Evolutionary conservation across 2,888 invertebrate genomes (phyloP).

Genomic region (Azorinus chamasolen): DNA sequence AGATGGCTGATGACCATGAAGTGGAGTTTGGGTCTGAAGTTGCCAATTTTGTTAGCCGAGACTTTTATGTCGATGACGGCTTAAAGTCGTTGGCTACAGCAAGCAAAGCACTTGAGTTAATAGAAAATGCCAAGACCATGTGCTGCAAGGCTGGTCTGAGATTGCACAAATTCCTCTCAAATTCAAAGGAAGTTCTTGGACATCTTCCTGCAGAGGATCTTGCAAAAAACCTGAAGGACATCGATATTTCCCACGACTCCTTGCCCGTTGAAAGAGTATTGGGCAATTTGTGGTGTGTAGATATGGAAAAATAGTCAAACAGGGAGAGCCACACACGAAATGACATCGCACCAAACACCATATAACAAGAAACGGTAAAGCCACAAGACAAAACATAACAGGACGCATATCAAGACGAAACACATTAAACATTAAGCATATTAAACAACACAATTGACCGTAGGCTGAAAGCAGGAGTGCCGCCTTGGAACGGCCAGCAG

Average conservation of each 20-base stretch:
- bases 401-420: too few relatives aligned
- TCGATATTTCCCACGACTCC: conserved; percentile 14
- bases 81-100: conserved; percentile 13
- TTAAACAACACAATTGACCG: too few relatives aligned
- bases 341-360: too few relatives aligned
- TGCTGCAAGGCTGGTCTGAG: conserved; percentile 20
- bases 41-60: conserved; percentile 15
- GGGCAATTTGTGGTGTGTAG: conserved; percentile 51
- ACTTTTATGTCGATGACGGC: conserved; percentile 54
- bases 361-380: too few relatives aligned
- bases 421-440: too few relatives aligned
- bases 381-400: too few relatives aligned
- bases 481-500: too few relatives aligned
- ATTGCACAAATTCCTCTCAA: conserved; percentile 28
- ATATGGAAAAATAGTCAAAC: too few relatives aligned
- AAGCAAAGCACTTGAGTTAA: background rate
- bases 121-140: background rate
- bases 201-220: background rate
- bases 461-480: too few relatives aligned
- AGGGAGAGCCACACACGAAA: too few relatives aligned
- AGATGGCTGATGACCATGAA: conserved; percentile 24
- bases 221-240: conserved; percentile 1
- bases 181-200: conserved; percentile 41
- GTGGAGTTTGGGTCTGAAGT: conserved; percentile 16
- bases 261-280: conserved; percentile 50